A percentile compares a stretch with the other conserved stretches of the same genome.
Evolutionary conservation across 2,113 vertebrate species (phyloP).

Genomic region (Urocolius indicus): DNA sequence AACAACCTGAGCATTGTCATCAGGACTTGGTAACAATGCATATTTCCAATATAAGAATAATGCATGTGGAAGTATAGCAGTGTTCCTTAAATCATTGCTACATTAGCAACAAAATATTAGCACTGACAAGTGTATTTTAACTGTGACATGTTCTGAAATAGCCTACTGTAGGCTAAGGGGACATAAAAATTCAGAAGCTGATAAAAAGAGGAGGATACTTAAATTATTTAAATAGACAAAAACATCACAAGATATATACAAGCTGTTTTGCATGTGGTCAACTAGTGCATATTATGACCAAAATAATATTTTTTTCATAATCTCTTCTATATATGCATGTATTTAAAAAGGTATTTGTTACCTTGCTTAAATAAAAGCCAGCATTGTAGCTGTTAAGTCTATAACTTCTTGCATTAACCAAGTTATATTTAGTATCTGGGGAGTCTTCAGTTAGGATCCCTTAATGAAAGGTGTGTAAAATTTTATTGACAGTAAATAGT

Average conservation of each 20-base stretch:
- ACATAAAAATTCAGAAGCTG: neutral
- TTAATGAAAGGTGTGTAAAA: neutral
- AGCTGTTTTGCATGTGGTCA: neutral
- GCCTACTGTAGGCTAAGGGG: neutral
- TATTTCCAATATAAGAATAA: neutral
- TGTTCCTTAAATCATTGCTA: neutral
- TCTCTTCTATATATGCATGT: neutral
- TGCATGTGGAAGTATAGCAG: neutral
- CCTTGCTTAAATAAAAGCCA: neutral
- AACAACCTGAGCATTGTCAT: neutral
- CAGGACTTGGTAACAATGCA: neutral
- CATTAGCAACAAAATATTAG: neutral
- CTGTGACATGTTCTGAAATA: neutral
- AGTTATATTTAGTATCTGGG: neutral
- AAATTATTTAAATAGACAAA: neutral
- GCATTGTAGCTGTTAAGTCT: neutral
- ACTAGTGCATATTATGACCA: neutral
- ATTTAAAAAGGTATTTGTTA: neutral
- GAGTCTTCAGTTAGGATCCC: neutral
- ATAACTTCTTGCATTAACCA: neutral
- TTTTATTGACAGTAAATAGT: neutral
- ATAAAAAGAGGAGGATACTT: neutral
- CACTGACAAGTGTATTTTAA: fast-evolving
- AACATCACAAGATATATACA: neutral
- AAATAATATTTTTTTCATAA: neutral